Evolutionary conservation across 1,140 invertebrate genomes (phyloP).

Genomic region (Solenopsis invicta): DNA sequence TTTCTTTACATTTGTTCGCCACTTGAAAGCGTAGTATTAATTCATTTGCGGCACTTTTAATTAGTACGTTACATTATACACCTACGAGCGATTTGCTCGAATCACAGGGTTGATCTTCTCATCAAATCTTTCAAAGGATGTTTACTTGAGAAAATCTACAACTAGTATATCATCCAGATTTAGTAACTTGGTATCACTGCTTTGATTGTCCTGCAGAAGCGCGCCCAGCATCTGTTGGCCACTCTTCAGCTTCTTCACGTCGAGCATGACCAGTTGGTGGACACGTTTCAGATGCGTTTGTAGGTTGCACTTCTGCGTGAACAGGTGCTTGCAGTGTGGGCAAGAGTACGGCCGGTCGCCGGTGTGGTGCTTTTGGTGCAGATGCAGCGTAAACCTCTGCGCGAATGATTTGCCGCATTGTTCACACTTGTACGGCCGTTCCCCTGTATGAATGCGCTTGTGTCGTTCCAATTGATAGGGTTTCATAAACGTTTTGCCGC

Average conservation of each 20-base stretch:
- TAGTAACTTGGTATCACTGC: constrained; percentile 69
- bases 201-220: constrained; percentile 69
- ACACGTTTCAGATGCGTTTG: constrained; percentile 89
- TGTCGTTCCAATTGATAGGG: constrained; percentile 84
- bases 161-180: constrained; percentile 81
- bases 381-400: constrained; percentile 89
- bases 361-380: constrained; percentile 89
- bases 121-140: neutral
- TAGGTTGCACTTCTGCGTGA: constrained; percentile 89
- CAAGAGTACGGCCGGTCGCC: constrained; percentile 87
- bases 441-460: constrained; percentile 89
- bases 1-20: neutral
- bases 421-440: constrained; percentile 90
- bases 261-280: constrained; percentile 80
- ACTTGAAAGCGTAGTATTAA: constrained; percentile 16
- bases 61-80: neutral
- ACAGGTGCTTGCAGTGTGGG: constrained; percentile 86
- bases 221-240: constrained; percentile 73
- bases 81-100: neutral
- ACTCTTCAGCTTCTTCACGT: constrained; percentile 72
- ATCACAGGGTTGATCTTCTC: neutral
- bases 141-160: constrained; percentile 77
- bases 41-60: constrained; percentile 4
- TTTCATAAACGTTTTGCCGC: constrained; percentile 84
- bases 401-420: constrained; percentile 90